phyloP scores from a whole-genome alignment of 2,113 vertebrate species.

The Otolemur garnettii region DNA sequence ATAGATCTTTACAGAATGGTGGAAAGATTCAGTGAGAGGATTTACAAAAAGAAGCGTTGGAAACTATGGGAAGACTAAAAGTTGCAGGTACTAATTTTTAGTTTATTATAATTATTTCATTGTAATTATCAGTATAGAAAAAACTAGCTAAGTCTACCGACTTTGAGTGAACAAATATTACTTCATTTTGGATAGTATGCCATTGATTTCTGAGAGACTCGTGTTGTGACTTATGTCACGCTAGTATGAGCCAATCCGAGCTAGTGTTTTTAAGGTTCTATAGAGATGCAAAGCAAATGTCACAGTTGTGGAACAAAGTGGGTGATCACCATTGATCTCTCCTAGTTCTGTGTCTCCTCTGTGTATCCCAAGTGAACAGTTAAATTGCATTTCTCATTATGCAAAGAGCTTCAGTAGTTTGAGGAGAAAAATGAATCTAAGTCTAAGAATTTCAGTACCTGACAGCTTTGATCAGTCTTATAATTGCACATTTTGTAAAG shows the following conservation, averaged over 20 bases:
- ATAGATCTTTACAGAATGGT: neutral
- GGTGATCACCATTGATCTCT: neutral
- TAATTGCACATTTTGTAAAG: constrained; percentile 62
- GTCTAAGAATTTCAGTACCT: constrained; percentile 42
- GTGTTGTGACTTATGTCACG: neutral
- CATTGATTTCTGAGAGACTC: neutral
- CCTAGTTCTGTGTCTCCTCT: neutral
- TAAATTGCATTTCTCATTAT: constrained; percentile 39
- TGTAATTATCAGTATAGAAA: neutral
- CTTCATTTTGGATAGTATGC: neutral
- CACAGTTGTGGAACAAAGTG: neutral
- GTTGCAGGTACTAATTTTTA: neutral
- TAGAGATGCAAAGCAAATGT: neutral
- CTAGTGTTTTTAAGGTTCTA: neutral
- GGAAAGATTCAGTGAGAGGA: neutral
- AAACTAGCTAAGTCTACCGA: neutral
- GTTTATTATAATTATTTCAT: neutral
- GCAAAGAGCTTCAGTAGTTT: neutral
- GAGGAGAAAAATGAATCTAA: constrained; percentile 50
- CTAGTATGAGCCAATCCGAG: neutral
- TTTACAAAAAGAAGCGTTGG: neutral
- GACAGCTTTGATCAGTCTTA: constrained; percentile 59
- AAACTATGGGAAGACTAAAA: neutral
- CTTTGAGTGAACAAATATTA: neutral
- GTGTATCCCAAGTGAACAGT: neutral